These are phyloP conservation scores for Leptinotarsa lineolata DNA, from an alignment of 1,140 invertebrate genomes.

Conservation along the genomic window DNA sequence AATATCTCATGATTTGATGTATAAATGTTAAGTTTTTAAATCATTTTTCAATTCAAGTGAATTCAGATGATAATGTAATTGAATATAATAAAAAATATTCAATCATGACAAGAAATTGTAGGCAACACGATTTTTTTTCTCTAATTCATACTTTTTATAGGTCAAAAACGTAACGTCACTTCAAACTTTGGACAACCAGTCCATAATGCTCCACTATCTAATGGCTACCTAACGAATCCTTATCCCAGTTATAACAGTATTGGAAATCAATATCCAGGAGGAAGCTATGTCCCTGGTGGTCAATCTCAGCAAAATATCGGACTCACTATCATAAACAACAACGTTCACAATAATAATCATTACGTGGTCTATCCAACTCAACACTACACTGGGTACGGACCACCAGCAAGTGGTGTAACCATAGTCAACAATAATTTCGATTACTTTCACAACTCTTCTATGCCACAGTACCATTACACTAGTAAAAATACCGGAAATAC, in stretches of 20 bases:
- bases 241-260: neutral
- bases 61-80: too few relatives aligned
- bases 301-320: neutral
- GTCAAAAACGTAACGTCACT: too few relatives aligned
- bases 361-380: constrained; percentile 9
- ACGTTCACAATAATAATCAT: constrained; percentile 23
- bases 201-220: neutral
- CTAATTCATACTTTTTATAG: too few relatives aligned
- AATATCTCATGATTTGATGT: too few relatives aligned
- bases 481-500: constrained; percentile 38
- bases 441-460: neutral
- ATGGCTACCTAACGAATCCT: neutral
- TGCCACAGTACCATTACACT: constrained; percentile 28
- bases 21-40: too few relatives aligned
- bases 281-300: neutral
- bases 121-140: too few relatives aligned
- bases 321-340: constrained; percentile 34
- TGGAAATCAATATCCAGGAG: neutral
- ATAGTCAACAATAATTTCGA: neutral
- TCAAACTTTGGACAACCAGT: neutral
- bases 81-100: too few relatives aligned
- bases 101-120: too few relatives aligned
- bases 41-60: too few relatives aligned
- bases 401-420: constrained; percentile 15
- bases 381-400: constrained; percentile 11